Conservation (phyloP, 2,113 vertebrate species). For the Propithecus coquereli region DNA sequence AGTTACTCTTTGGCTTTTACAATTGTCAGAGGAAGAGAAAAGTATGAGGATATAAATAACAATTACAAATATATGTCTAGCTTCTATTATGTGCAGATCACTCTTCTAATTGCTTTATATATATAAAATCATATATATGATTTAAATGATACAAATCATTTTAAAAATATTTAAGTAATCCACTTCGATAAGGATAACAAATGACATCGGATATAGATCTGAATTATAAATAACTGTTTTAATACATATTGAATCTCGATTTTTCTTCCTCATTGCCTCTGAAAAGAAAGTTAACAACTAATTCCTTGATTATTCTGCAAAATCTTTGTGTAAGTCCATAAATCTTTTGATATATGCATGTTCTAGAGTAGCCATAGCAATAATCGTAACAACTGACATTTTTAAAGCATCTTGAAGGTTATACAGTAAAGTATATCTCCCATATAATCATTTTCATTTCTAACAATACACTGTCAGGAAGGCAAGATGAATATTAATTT, state of each 20-base stretch:
- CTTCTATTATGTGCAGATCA: background rate
- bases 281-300: background rate
- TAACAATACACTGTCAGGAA: background rate
- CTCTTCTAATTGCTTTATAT: background rate
- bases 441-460: background rate
- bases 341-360: background rate
- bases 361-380: background rate
- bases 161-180: background rate
- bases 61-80: background rate
- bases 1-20: background rate
- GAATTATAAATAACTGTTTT: background rate
- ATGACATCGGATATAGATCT: background rate
- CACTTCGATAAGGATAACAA: background rate
- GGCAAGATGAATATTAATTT: background rate
- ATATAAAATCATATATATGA: too few species aligned
- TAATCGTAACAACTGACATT: background rate
- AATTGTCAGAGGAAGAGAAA: background rate
- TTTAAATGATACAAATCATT: too few species aligned
- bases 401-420: background rate
- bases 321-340: background rate
- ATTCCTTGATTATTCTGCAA: background rate
- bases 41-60: background rate
- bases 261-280: background rate
- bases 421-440: background rate
- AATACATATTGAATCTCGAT: background rate